Percentiles rank a stretch among this genome's conserved stretches.
Conservation (phyloP, 2,888 invertebrate species). For the Phaedon cochleariae region DNA sequence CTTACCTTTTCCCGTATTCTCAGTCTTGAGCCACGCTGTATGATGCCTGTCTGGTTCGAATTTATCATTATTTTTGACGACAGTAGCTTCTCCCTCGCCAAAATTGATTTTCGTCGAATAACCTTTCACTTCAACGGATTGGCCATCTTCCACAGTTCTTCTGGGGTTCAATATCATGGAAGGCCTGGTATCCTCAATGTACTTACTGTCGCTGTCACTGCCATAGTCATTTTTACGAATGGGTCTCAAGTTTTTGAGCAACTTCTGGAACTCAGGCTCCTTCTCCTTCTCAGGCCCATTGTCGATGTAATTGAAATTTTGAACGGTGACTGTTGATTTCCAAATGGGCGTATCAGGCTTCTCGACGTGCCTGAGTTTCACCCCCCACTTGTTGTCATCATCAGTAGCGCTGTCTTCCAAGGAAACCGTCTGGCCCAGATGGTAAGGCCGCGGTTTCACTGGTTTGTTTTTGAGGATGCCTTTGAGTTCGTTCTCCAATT, state of each 20-base stretch:
- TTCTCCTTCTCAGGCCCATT: conserved; percentile 15
- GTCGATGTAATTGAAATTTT: conserved; percentile 53
- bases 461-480: conserved; percentile 80
- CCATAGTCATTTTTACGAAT: conserved; percentile 50
- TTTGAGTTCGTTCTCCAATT: conserved; percentile 63
- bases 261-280: conserved; percentile 57
- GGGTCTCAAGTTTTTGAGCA: conserved; percentile 55
- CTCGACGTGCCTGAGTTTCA: conserved; percentile 62
- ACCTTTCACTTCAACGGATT: conserved; percentile 58
- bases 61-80: conserved; percentile 55
- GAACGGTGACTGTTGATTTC: conserved; percentile 62
- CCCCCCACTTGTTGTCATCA: conserved; percentile 63
- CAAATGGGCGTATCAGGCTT: conserved; percentile 57
- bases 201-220: conserved; percentile 43
- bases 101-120: conserved; percentile 70
- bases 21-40: conserved; percentile 55
- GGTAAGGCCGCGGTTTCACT: conserved; percentile 77
- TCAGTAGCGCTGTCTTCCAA: conserved; percentile 43
- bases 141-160: too few species aligned
- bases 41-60: conserved; percentile 46
- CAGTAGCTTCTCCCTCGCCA: conserved; percentile 61
- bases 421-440: conserved; percentile 76
- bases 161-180: too few species aligned
- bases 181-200: conserved; percentile 49
- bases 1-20: conserved; percentile 55